Conservation (phyloP, 1,140 invertebrate species). For the Tetraneura akinire region DNA sequence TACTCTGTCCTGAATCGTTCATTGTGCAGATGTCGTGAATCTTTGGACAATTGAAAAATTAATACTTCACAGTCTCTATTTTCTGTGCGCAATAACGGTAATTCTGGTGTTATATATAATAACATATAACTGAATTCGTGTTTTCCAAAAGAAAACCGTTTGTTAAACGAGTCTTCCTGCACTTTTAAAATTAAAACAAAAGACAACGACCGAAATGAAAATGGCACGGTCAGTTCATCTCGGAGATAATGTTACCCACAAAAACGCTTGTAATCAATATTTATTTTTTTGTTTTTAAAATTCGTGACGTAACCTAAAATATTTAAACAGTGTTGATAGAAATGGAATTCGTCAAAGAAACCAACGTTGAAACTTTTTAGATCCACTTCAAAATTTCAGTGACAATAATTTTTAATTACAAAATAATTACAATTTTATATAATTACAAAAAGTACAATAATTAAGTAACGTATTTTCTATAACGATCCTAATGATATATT, state of each 20-base stretch:
- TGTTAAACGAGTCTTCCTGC: not conserved
- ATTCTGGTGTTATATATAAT: not conserved
- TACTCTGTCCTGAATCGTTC: conserved; percentile 32
- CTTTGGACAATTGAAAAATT: not conserved
- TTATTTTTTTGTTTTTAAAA: not conserved
- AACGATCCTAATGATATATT: no score
- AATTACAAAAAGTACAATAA: no score
- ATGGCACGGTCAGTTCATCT: not conserved
- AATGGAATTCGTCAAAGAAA: no score
- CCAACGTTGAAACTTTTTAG: no score
- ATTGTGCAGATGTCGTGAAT: not conserved
- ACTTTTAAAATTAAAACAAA: not conserved
- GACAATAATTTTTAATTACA: no score
- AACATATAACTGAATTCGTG: not conserved
- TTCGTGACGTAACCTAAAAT: conserved; percentile 35
- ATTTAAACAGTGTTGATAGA: not conserved
- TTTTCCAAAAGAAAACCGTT: no score
- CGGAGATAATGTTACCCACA: not conserved
- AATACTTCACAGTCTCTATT: not conserved
- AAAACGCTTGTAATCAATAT: conserved; percentile 51
- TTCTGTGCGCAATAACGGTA: not conserved
- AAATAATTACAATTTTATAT: no score
- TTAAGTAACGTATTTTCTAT: no score
- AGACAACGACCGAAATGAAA: no score
- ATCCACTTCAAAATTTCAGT: no score